phyloP scores from a whole-genome alignment of 2,113 vertebrate species.

The Hemiscyllium ocellatum region DNA sequence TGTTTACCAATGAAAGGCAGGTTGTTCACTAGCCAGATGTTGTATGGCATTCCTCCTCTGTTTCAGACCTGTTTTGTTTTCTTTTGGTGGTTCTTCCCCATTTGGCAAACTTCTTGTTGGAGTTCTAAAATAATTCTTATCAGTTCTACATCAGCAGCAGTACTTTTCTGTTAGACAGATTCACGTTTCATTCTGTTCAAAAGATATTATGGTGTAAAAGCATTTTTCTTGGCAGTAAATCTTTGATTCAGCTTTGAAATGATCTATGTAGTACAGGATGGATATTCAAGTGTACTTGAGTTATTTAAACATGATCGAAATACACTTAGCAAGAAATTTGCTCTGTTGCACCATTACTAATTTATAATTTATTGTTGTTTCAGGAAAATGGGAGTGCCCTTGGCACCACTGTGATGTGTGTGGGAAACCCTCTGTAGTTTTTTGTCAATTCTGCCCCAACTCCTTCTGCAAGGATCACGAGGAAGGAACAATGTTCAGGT shows the following conservation, averaged over 20 bases:
- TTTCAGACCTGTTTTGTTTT: no score
- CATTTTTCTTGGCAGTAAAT: not conserved
- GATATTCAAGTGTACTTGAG: not conserved
- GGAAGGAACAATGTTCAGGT: slow-evolving; percentile 66
- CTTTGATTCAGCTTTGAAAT: not conserved
- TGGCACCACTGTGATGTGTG: slow-evolving; percentile 98
- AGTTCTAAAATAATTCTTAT: not conserved
- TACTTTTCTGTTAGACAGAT: not conserved
- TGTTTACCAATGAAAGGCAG: not conserved
- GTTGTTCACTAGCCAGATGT: not conserved
- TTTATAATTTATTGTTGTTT: slow-evolving; percentile 34
- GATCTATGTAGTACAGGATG: not conserved
- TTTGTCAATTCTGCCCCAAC: slow-evolving; percentile 93
- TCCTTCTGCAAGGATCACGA: slow-evolving; percentile 92
- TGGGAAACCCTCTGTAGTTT: slow-evolving; percentile 79
- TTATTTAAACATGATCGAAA: not conserved
- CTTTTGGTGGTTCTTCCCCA: no score
- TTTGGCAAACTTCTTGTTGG: not conserved
- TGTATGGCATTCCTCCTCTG: not conserved
- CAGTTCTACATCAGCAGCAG: not conserved
- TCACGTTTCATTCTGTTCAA: no score
- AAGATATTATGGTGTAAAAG: not conserved
- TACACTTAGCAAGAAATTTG: not conserved
- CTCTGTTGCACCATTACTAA: not conserved
- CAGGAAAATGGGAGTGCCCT: slow-evolving; percentile 97